Base-by-base conservation (phyloP, 2,888 invertebrate genomes). In the Ophioninae sp. region DNA sequence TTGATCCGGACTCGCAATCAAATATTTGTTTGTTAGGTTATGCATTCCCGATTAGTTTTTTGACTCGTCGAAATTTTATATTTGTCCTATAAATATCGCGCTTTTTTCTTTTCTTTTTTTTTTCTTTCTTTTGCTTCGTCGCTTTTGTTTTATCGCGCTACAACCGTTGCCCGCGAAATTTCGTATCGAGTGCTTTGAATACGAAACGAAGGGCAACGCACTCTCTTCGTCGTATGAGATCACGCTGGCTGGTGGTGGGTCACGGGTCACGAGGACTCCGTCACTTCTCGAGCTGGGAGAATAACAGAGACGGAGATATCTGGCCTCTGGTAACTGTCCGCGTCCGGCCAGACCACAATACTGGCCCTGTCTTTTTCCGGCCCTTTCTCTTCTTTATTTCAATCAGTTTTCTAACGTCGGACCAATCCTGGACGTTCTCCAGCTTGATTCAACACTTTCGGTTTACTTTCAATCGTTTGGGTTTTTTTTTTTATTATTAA, bases 141-240 rank as follows among this genome's bases (percentile, higher is more conserved):
- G n/a, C n/a, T n/a, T n/a, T n/a, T n/a, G n/a, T 64, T 50, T 41
- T 62, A 7, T 56, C 6, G 50, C 39, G 37, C 44, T 44, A 44
- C 56, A 23, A 30, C 57, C 13, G 56, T 72, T 67, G 21, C 68
- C 69, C 67, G 68, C 56, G 69, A 72, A 74, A 79, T 56, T 50
- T 41, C 68, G 68, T 73, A 59, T n/a, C 23, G 21, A 30, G 20
- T n/a, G 50, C 59, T 62, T 70, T 75, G 73, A 79, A 82, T 65
- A 13, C n/a, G 67, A 75, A 77, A 77, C 56, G 82, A 83, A 83
- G 82, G 79, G 79, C 82, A 83, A 83, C 79, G 82, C 68, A 83
- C 79, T 83, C 79, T 83, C 79, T 30, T 23, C 23, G 30, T 23
- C 20, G 39, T 62, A 50, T 77, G 74, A 74, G 74, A 50, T 74